These are phyloP conservation scores for Tribolium freemani DNA, from an alignment of 2,888 invertebrate species.

Conservation along the genomic window DNA sequence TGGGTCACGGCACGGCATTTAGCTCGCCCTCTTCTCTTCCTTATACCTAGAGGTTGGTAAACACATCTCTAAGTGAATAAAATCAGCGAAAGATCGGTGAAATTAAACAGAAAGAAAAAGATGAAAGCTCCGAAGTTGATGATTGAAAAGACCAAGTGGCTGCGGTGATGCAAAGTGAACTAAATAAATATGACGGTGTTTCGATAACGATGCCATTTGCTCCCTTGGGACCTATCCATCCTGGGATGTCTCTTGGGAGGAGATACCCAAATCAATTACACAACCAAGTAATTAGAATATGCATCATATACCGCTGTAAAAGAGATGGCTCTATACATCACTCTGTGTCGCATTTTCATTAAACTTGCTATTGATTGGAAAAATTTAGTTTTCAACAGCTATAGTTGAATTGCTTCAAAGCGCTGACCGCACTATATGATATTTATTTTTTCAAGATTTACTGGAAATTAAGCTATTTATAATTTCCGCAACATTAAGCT, in stretches of 20 bases:
- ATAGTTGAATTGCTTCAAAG: neutral
- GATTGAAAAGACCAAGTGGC: conserved; percentile 49
- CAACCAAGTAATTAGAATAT: conserved; percentile 60
- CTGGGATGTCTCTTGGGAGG: conserved; percentile 51
- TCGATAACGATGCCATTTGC: conserved; percentile 52
- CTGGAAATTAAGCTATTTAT: conserved; percentile 60
- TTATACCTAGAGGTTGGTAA: conserved; percentile 14
- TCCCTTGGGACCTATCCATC: conserved; percentile 58
- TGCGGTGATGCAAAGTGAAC: conserved; percentile 50
- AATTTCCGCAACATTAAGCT: conserved; percentile 58
- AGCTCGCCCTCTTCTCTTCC: conserved; percentile 1
- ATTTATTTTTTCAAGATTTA: conserved; percentile 49
- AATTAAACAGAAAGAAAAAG: conserved; percentile 4
- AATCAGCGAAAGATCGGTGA: neutral
- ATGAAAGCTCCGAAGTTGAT: conserved; percentile 21
- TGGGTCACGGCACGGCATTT: conserved; percentile 38
- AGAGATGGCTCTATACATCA: conserved; percentile 26
- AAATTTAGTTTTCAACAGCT: neutral
- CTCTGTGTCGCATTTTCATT: conserved; percentile 12
- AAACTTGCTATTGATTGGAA: conserved; percentile 1
- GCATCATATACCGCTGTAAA: conserved; percentile 43
- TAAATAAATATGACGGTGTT: conserved; percentile 53
- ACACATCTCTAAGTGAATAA: conserved; percentile 22
- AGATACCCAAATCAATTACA: conserved; percentile 60
- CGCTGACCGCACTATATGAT: conserved; percentile 16